These are phyloP conservation scores for Asteroscopus sphinx DNA, from an alignment of 2,888 invertebrate genomes.

Conservation along the genomic window DNA sequence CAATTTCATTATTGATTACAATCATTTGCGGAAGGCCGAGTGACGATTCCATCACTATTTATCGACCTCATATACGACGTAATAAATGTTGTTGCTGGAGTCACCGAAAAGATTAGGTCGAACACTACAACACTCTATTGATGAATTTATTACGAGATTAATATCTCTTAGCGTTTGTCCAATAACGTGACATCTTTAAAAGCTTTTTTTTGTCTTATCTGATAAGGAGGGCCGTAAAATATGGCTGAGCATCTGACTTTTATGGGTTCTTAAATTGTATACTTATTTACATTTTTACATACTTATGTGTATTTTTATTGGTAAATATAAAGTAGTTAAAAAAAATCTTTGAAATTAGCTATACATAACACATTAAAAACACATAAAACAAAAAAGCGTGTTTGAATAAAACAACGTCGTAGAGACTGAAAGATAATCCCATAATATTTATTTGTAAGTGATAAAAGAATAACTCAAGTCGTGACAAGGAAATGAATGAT, in stretches of 20 bases:
- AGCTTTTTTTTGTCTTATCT: slow-evolving; percentile 41
- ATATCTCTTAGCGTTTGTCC: slow-evolving; percentile 23
- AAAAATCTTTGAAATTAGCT: not conserved
- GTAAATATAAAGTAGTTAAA: not conserved
- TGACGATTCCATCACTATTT: slow-evolving; percentile 12
- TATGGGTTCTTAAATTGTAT: slow-evolving; percentile 38
- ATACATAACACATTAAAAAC: slow-evolving; percentile 16
- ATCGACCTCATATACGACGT: too few species aligned
- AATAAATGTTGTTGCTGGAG: not conserved
- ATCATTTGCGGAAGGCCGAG: slow-evolving; percentile 7
- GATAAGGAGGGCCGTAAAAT: slow-evolving; percentile 27
- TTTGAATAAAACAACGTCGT: not conserved
- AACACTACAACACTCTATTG: slow-evolving; percentile 1
- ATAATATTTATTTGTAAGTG: slow-evolving; percentile 2
- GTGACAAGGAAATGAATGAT: slow-evolving; percentile 9
- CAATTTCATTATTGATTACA: slow-evolving; percentile 43
- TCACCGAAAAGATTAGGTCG: slow-evolving; percentile 5
- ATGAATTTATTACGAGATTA: slow-evolving; percentile 25
- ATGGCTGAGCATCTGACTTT: slow-evolving; percentile 27
- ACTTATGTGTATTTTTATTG: slow-evolving; percentile 4
- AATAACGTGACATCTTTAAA: slow-evolving; percentile 41
- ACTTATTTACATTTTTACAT: slow-evolving; percentile 4
- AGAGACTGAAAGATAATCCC: not conserved
- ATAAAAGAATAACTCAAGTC: not conserved
- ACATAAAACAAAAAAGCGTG: not conserved